phyloP scores from a whole-genome alignment of 2,888 invertebrate genomes.

The Drosophila acutilabella region DNA sequence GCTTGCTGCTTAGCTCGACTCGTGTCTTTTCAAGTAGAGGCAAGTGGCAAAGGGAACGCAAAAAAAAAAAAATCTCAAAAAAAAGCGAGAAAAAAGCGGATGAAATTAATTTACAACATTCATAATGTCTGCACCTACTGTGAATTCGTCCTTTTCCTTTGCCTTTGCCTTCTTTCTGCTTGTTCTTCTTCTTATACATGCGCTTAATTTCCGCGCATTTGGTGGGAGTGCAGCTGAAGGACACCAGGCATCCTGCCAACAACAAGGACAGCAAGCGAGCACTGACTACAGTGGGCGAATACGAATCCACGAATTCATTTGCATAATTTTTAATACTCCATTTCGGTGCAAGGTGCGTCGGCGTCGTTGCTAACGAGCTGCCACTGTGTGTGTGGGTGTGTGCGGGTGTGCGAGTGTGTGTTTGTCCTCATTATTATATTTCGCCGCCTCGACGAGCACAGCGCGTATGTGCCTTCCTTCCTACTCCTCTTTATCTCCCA shows the following conservation, averaged over 20 bases:
- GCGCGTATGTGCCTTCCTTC: slow-evolving; percentile 47
- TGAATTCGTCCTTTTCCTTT: background rate
- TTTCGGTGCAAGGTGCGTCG: slow-evolving; percentile 75
- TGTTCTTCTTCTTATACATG: slow-evolving; percentile 47
- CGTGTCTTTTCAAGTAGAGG: slow-evolving; percentile 67
- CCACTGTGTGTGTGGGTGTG: slow-evolving; percentile 32
- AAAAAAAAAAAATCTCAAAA: background rate
- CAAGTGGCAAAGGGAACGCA: slow-evolving; percentile 21
- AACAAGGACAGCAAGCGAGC: background rate
- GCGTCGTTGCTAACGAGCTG: slow-evolving; percentile 63
- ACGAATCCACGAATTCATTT: slow-evolving; percentile 83
- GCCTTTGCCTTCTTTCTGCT: slow-evolving; percentile 24
- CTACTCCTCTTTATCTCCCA: background rate
- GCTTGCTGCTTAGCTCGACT: slow-evolving; percentile 63
- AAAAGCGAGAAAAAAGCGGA: slow-evolving; percentile 15
- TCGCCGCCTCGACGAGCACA: slow-evolving; percentile 68
- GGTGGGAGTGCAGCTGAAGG: slow-evolving; percentile 71
- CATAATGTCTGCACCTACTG: slow-evolving; percentile 66
- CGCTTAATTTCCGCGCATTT: slow-evolving; percentile 76
- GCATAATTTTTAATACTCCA: slow-evolving; percentile 85
- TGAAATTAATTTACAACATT: slow-evolving; percentile 78
- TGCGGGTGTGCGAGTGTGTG: slow-evolving; percentile 27
- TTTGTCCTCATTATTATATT: slow-evolving; percentile 79
- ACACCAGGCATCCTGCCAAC: slow-evolving; percentile 56
- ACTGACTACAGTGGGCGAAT: slow-evolving; percentile 52